Evolutionary conservation across 2,888 invertebrate species (phyloP), one percentile per base, ranked within the genome.

Genomic region (Rhagium mordax): DNA sequence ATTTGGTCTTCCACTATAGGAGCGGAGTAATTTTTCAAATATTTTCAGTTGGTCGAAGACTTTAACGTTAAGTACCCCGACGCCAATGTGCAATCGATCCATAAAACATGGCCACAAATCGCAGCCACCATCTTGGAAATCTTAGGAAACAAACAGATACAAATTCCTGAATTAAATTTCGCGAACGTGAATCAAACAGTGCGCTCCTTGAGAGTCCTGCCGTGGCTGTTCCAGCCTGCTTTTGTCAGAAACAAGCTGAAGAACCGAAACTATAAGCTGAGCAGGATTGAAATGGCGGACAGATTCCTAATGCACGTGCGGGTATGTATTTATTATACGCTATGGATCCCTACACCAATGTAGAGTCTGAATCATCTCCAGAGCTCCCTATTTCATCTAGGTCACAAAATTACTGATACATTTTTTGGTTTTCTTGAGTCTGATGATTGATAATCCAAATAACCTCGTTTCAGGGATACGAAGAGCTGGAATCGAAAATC

Each of bases 41-140:
- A n/a, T n/a, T 74, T 74, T 60, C 29, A 74, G 74, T 53, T 74
- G 3, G 41, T 57, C 3, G 62, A 71, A 27, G 74, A 74, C 49
- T 74, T 70, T 18, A 29, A 68, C 13, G n/a, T 61, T 13, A 70
- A 51, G 29, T 64, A 67, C 59, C 74, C 74, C 2, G 16, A 51
- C 2, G 62, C 59, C n/a, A 68, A 48, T 10, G 68, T 24, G 0
- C 33, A 60, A 16, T 62, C 67, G 1, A 62, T 74, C 8, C 67
- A 74, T 18, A 64, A 48, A 49, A 29, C 64, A 21, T 74, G 74
- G 74, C 71, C 70, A 16, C 24, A 16, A 21, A 62, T 74, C 8
- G 70, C 65, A 20, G 47, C 57, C 5, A 62, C 62, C 7, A 51
- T 74, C 20, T 33, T 74, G 4, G 74, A 71, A 8, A 41, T 74